These are phyloP conservation scores for Candidula unifasciata DNA, from an alignment of 2,888 invertebrate species.

Conservation along the genomic window DNA sequence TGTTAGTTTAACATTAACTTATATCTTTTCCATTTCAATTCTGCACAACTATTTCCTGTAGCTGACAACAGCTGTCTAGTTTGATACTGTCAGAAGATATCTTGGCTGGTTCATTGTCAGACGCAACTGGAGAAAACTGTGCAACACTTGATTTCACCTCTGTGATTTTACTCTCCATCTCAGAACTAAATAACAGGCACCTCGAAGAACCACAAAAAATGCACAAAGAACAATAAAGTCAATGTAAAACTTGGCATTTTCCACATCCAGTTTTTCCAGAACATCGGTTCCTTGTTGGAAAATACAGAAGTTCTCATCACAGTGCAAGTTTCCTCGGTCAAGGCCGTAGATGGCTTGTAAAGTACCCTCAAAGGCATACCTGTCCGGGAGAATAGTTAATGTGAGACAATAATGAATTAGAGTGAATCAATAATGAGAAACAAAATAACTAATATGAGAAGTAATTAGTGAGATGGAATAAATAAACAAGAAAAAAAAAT, in stretches of 20 bases:
- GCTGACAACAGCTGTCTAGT: too few species aligned
- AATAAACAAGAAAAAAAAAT: too few species aligned
- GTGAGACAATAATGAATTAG: too few species aligned
- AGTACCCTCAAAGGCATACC: constrained; percentile 93
- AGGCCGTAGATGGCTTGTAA: constrained; percentile 90
- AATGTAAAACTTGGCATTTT: constrained; percentile 88
- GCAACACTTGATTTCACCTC: constrained; percentile 57
- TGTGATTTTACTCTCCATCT: constrained; percentile 76
- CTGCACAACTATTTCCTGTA: too few species aligned
- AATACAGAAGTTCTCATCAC: constrained; percentile 82
- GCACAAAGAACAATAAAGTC: constrained; percentile 89
- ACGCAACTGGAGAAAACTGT: too few species aligned
- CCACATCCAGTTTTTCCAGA: constrained; percentile 87
- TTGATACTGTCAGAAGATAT: too few species aligned
- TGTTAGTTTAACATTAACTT: too few species aligned
- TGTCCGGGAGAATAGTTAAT: constrained; percentile 60
- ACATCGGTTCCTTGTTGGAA: constrained; percentile 81
- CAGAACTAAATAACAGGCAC: constrained; percentile 77
- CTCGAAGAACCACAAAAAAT: constrained; percentile 87
- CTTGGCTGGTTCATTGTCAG: too few species aligned
- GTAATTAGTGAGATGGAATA: too few species aligned
- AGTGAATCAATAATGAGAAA: too few species aligned
- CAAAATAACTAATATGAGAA: too few species aligned
- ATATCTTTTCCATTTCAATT: too few species aligned
- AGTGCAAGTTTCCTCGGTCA: constrained; percentile 87